Evolutionary conservation across 1,140 invertebrate species (phyloP).

Genomic region (Lasioglossum albipes): DNA sequence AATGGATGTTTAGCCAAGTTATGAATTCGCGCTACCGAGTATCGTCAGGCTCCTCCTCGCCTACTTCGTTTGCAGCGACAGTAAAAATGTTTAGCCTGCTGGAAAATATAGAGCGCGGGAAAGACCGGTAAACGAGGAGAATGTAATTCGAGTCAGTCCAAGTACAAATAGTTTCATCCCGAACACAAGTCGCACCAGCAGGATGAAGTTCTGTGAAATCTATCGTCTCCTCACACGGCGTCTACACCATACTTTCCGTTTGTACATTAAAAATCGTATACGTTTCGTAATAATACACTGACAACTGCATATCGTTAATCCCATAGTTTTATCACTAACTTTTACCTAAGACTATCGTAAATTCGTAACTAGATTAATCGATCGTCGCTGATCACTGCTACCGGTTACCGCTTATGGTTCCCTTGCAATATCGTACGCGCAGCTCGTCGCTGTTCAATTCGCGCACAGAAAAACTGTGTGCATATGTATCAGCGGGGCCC

Average conservation of each 20-base stretch:
- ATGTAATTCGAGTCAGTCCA: constrained; percentile 3
- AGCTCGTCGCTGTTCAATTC: constrained; percentile 42
- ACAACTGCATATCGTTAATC: constrained; percentile 74
- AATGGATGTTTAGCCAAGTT: too few relatives aligned
- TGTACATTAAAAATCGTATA: constrained; percentile 81
- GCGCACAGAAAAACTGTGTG: constrained; percentile 28
- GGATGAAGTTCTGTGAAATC: constrained; percentile 45
- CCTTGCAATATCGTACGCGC: constrained; percentile 65
- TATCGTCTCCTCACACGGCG: constrained; percentile 33
- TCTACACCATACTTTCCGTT: constrained; percentile 39
- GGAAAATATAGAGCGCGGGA: not conserved
- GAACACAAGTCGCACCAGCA: constrained; percentile 49
- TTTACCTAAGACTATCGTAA: constrained; percentile 73
- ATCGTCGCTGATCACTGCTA: constrained; percentile 50
- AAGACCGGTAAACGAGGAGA: not conserved
- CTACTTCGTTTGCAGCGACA: too few relatives aligned
- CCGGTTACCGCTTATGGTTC: constrained; percentile 30
- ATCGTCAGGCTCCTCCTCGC: too few relatives aligned
- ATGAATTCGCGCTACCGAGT: too few relatives aligned
- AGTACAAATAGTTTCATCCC: constrained; percentile 38
- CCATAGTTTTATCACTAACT: constrained; percentile 62
- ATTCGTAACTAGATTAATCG: constrained; percentile 79
- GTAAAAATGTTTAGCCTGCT: constrained; percentile 25
- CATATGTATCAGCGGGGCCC: constrained; percentile 35
- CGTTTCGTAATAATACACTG: constrained; percentile 78